Conservation (phyloP, 2,888 invertebrate species). For the Odontomyia ornata region DNA sequence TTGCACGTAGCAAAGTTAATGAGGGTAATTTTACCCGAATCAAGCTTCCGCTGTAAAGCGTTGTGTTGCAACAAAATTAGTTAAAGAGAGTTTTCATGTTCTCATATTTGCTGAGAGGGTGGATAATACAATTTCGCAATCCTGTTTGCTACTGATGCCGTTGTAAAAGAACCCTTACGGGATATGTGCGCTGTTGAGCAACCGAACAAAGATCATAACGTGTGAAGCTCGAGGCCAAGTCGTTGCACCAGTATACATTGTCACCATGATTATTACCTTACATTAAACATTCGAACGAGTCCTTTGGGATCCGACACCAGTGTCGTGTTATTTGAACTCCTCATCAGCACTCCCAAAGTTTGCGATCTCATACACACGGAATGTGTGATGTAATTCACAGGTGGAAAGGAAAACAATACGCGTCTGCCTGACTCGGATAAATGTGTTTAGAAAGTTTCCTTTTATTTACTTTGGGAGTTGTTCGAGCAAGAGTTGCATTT, state of each 20-base stretch:
- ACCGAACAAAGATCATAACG: background rate
- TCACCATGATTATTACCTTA: slow-evolving; percentile 22
- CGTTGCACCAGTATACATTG: slow-evolving; percentile 3
- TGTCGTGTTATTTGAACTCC: background rate
- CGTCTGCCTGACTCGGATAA: background rate
- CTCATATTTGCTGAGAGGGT: slow-evolving; percentile 24
- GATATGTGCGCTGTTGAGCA: background rate
- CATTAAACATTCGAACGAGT: slow-evolving; percentile 9
- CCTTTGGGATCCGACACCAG: background rate
- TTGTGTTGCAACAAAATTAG: slow-evolving; percentile 8
- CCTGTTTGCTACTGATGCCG: background rate
- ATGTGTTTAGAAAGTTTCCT: background rate
- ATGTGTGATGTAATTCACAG: slow-evolving; percentile 9
- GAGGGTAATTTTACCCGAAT: background rate
- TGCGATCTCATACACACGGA: background rate
- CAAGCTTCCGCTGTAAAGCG: slow-evolving; percentile 1
- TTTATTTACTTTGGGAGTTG: background rate
- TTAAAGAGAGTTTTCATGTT: slow-evolving; percentile 23
- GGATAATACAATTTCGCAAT: background rate
- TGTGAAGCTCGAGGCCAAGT: background rate
- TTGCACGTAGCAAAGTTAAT: background rate
- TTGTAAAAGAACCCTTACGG: slow-evolving; percentile 15
- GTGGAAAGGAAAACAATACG: slow-evolving; percentile 18
- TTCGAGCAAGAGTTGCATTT: background rate
- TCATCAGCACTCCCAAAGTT: background rate